A percentile compares a stretch with the other conserved stretches of the same genome.
Conservation (phyloP, 1,140 invertebrate genomes). For the Glomeris maerens region DNA sequence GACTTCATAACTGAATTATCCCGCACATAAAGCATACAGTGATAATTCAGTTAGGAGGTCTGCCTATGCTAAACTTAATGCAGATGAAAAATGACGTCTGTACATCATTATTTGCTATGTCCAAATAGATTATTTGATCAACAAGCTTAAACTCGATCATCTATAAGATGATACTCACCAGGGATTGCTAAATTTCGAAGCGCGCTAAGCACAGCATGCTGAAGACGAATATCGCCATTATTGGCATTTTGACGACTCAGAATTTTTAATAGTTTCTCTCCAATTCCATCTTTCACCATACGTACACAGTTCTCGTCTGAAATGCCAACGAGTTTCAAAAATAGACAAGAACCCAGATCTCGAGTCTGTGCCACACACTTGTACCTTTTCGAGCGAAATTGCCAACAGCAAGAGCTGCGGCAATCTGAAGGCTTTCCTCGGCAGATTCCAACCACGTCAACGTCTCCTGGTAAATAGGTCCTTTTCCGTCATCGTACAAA, state of each 20-base stretch:
- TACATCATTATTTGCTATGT: too few relatives aligned
- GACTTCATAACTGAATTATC: too few relatives aligned
- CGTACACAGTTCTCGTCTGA: conserved; percentile 60
- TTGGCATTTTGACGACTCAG: conserved; percentile 40
- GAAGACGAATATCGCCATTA: conserved; percentile 52
- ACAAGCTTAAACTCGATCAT: conserved; percentile 2
- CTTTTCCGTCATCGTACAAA: conserved; percentile 53
- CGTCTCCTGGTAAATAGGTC: conserved; percentile 53
- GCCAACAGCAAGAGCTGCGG: conserved; percentile 66
- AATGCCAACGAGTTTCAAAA: conserved; percentile 10
- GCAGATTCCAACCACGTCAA: conserved; percentile 57
- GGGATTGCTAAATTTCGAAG: conserved; percentile 69
- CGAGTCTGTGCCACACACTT: conserved; percentile 7
- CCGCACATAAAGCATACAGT: not conserved
- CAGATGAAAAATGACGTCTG: too few relatives aligned
- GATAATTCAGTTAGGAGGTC: too few relatives aligned
- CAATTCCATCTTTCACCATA: conserved; percentile 63
- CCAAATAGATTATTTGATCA: too few relatives aligned
- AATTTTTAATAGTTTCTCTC: conserved; percentile 51
- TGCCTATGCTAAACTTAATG: too few relatives aligned
- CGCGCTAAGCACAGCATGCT: conserved; percentile 66
- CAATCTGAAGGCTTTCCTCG: conserved; percentile 57
- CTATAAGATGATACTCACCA: conserved; percentile 20
- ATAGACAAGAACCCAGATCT: too few relatives aligned
- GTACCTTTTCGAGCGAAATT: conserved; percentile 68